These are phyloP conservation scores for Vidua chalybeata DNA, from an alignment of 2,113 vertebrate genomes.

Conservation along the genomic window DNA sequence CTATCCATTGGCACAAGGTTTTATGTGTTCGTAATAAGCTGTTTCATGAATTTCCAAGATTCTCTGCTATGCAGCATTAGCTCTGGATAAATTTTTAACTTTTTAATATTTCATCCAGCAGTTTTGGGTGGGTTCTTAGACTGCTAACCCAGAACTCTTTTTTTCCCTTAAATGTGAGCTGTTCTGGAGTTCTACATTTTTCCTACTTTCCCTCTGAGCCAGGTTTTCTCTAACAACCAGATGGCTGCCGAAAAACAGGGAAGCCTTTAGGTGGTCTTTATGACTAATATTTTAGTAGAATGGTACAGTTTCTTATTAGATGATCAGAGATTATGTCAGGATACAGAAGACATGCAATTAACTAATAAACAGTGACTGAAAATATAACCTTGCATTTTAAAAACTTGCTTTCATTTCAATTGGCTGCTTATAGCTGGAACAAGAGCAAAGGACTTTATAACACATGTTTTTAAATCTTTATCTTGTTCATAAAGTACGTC, in stretches of 20 bases:
- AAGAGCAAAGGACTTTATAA: not conserved
- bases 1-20: not conserved
- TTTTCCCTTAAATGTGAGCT: not conserved
- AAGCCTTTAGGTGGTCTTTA: conserved; percentile 4
- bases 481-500: not conserved
- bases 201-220: not conserved
- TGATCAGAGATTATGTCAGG: not conserved
- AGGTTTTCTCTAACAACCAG: conserved; percentile 29
- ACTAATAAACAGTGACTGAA: not conserved
- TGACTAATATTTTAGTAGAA: conserved; percentile 40
- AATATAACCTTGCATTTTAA: not conserved
- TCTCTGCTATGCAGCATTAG: not conserved
- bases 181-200: not conserved
- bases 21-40: not conserved
- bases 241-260: conserved; percentile 23
- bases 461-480: not conserved
- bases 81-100: not conserved
- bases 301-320: not conserved
- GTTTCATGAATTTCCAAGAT: not conserved
- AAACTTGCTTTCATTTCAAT: not conserved
- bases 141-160: not conserved
- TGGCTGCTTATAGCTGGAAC: not conserved
- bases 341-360: not conserved
- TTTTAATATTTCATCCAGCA: not conserved
- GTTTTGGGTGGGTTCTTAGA: not conserved